Evolutionary conservation across 2,888 invertebrate species (phyloP).

Genomic region (Agonopterix arenella): DNA sequence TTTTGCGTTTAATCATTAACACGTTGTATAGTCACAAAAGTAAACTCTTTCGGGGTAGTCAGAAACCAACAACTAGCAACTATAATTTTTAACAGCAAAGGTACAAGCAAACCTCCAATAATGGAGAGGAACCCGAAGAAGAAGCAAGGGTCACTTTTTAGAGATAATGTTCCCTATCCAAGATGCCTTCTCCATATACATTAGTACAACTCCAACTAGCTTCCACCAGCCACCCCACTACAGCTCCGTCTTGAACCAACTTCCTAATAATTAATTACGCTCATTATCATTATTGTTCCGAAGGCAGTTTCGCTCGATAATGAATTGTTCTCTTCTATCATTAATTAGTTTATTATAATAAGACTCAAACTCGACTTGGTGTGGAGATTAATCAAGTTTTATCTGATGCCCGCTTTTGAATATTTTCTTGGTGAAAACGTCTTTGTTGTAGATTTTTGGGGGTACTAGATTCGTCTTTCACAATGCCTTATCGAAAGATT

Average conservation of each 20-base stretch:
- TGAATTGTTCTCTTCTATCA: conserved; percentile 74
- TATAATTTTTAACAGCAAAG: too few relatives aligned
- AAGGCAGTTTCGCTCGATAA: conserved; percentile 77
- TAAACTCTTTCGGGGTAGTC: too few relatives aligned
- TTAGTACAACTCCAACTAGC: conserved; percentile 14
- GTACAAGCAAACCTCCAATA: too few relatives aligned
- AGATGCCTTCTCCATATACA: conserved; percentile 29
- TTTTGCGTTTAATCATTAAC: too few relatives aligned
- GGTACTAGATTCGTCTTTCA: neutral
- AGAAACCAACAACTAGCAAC: too few relatives aligned
- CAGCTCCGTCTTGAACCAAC: conserved; percentile 71
- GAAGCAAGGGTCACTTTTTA: too few relatives aligned
- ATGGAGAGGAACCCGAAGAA: too few relatives aligned
- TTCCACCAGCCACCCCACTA: conserved; percentile 45
- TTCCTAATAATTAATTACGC: conserved; percentile 76
- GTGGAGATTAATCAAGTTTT: conserved; percentile 70
- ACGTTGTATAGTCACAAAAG: too few relatives aligned
- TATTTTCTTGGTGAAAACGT: conserved; percentile 16
- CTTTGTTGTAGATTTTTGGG: neutral
- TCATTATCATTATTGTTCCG: conserved; percentile 77
- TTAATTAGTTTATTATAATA: conserved; percentile 78
- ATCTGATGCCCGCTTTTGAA: conserved; percentile 61
- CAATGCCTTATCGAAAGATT: too few relatives aligned
- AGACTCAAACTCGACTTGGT: conserved; percentile 60
- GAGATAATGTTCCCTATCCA: too few relatives aligned